Percentiles rank a stretch among this genome's conserved stretches.
phyloP scores from a whole-genome alignment of 2,888 invertebrate genomes.

The Agonopterix subpropinquella region DNA sequence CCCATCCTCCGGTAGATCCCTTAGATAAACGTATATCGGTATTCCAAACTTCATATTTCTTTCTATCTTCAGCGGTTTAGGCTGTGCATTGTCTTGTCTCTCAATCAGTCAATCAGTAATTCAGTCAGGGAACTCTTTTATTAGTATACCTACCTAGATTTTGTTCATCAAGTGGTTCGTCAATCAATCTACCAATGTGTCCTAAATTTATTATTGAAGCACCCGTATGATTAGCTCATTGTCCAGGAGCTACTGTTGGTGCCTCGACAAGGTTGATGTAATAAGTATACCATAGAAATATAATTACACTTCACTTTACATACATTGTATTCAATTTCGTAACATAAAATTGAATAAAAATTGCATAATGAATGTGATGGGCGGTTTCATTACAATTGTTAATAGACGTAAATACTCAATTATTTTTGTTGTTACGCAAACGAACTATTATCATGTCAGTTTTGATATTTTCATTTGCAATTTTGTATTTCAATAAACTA shows the following conservation, averaged over 20 bases:
- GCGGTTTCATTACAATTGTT: constrained; percentile 21
- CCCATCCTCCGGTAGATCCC: too few species aligned
- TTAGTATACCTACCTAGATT: too few species aligned
- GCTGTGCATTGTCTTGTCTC: too few species aligned
- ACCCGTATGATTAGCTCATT: constrained; percentile 64
- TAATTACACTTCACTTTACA: constrained; percentile 42
- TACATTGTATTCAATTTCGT: constrained; percentile 21
- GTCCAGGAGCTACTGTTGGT: constrained; percentile 60
- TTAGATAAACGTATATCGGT: too few species aligned
- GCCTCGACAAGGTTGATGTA: constrained; percentile 54
- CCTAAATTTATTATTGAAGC: constrained; percentile 13
- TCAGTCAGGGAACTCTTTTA: too few species aligned
- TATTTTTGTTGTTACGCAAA: constrained; percentile 20
- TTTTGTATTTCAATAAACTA: constrained; percentile 7
- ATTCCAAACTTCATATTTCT: too few species aligned
- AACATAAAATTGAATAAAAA: constrained; percentile 20
- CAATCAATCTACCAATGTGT: too few species aligned
- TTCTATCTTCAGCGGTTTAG: too few species aligned
- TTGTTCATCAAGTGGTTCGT: too few species aligned
- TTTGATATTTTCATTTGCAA: constrained; percentile 1
- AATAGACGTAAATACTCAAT: constrained; percentile 25
- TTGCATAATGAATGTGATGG: constrained; percentile 31
- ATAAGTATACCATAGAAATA: constrained; percentile 42
- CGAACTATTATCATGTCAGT: constrained; percentile 9
- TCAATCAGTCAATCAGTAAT: too few species aligned